Base-by-base conservation (phyloP, 2,888 invertebrate species). In the Tetanocera ferruginea region DNA sequence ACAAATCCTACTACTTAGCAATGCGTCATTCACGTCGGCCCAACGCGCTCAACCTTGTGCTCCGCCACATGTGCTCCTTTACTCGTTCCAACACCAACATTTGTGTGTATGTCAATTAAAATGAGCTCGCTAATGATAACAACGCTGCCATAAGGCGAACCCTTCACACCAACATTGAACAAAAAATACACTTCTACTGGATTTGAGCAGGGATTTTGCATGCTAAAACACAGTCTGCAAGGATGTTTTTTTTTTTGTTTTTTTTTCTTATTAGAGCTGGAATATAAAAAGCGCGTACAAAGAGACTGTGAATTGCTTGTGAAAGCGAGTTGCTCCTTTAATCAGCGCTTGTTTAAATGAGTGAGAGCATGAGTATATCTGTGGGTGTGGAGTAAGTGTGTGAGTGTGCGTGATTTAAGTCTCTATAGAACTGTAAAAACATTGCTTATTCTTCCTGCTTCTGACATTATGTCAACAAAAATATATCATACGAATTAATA, bases 361-460 rank as follows among this genome's bases (percentile, higher is more conserved):
- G 31, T 31, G 31, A 9, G 57, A 5, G 1, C 0, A 9, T 57
- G 3, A 14, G 3, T 62, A 25, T 62, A 25, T 62, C 14, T 28
- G 60, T 60, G 60, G 23, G 60, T 28, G 60, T n/a, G n/a, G n/a
- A n/a, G n/a, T n/a, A n/a, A n/a, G n/a, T 62, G 60, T 19, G 57
- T 57, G 3, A 5, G 23, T 57, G 9, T 23, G 23, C 5, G 57
- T 57, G 6, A 23, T 3, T 3, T 28, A 28, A 28, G 8, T 28
- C 28, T 14, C 60, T 31, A 11, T 6, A 28, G 28, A 28, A 14
- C 23, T 62, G 60, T 25, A 62, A 62, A 28, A 28, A 23, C 25
- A 31, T 62, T 23, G 8, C 60, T n/a, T n/a, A 28, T 25, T 28
- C 11, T 14, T 60, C 60, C 25, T 28, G 31, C 31, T 5, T 31